A percentile compares a stretch with the other conserved stretches of the same genome.
Conservation (phyloP, 2,797 vertebrate species). For the Malurus splendens region DNA sequence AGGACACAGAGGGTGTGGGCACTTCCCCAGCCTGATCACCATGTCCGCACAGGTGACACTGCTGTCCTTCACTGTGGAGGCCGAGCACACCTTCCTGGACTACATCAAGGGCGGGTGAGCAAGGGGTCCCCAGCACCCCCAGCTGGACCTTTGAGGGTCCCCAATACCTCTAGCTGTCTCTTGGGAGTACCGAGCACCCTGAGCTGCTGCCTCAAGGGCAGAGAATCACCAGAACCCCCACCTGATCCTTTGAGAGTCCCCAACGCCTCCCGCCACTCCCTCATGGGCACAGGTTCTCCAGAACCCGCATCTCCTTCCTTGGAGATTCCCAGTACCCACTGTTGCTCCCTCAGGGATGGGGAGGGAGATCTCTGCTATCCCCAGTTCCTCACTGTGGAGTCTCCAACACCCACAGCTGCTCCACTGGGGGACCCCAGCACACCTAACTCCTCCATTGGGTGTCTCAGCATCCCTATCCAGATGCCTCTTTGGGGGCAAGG, state of each 20-base stretch:
- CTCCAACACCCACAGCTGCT: background rate
- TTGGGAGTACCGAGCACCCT: background rate
- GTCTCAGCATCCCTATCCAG: background rate
- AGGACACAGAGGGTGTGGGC: no score
- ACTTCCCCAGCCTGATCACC: background rate
- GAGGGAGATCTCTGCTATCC: background rate
- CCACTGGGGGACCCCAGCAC: background rate
- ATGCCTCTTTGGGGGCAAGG: background rate
- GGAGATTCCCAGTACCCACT: background rate
- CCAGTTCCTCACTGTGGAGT: background rate
- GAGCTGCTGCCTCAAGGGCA: background rate
- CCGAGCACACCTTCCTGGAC: conserved; percentile 92
- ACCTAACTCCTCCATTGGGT: background rate
- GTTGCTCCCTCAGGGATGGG: background rate
- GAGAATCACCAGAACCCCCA: background rate
- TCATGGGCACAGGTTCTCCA: background rate
- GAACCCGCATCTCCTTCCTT: background rate
- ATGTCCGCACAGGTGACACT: conserved; percentile 82
- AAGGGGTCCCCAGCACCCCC: background rate
- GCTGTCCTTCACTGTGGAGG: conserved; percentile 91
- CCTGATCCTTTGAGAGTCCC: background rate
- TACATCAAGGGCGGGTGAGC: conserved; percentile 97
- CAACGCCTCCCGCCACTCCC: background rate
- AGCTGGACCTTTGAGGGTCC: background rate
- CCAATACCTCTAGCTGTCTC: background rate